Evolutionary conservation across 1,140 invertebrate species (phyloP), one percentile per base, ranked within the genome.

Genomic region (Bombus fervidus): DNA sequence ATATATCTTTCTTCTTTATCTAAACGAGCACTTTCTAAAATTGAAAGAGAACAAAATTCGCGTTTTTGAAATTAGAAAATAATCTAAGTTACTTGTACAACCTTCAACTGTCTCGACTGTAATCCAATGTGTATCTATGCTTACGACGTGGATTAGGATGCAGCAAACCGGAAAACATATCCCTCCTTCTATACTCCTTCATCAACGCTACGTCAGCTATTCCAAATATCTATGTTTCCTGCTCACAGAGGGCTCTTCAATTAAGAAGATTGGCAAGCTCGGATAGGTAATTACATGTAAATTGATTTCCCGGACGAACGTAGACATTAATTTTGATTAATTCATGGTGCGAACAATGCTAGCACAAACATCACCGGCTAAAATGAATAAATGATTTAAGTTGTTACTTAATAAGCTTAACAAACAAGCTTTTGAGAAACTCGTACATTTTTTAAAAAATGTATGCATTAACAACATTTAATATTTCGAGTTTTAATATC

Each of bases 251-350:
- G 34, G 59, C 71, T 85, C 83, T 81, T 85, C 78, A 85, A 85
- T 81, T 85, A 81, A 85, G 78, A 74, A 74, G 78, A 85, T 85
- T 85, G 83, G 77, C 59, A 85, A 81, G 78, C 78, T 68, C 41
- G 22, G 78, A 34, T 85, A 74, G 78, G n/a, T 68, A 81, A 85
- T 85, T 81, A 68, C 83, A 74, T 57, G 62, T 68, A 81, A 85
- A 81, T 85, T 85, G 78, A 85, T 85, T 85, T 81, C 59, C 43
- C 57, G n/a, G 8, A n/a, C n/a, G 71, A 34, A 81, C 34, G 18
- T 81, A 81, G 28, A 74, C 34, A 37, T 85, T 47, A 73, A 75
- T 37, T 28, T 28, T 12, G n/a, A 66, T 59, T 57, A 74, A n/a
- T 74, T 28, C 18, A 15, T 74, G 64, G n/a, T 13, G 9, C 15